phyloP scores from a whole-genome alignment of 2,888 invertebrate species.

The Pheosia tremula region DNA sequence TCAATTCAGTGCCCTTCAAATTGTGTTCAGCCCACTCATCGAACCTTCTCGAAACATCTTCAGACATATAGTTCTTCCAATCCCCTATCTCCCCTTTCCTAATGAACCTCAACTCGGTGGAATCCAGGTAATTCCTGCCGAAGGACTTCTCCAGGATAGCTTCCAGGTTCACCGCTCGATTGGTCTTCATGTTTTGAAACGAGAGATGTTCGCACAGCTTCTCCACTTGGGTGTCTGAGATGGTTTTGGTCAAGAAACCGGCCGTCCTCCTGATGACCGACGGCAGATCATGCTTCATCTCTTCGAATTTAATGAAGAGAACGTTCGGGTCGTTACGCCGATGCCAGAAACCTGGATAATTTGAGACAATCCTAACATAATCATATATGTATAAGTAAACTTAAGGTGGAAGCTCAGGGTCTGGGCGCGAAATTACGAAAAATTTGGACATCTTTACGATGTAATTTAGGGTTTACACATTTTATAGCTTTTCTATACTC shows the following conservation, averaged over 20 bases:
- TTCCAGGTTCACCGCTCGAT: slow-evolving; percentile 91
- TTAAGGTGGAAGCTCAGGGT: too few relatives aligned
- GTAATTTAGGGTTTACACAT: too few relatives aligned
- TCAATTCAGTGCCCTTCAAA: slow-evolving; percentile 85
- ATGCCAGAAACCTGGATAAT: slow-evolving; percentile 86
- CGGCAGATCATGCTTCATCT: slow-evolving; percentile 90
- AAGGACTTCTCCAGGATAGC: slow-evolving; percentile 84
- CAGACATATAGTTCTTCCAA: slow-evolving; percentile 91
- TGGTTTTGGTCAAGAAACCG: slow-evolving; percentile 87
- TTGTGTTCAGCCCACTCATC: slow-evolving; percentile 88
- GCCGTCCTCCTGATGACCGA: slow-evolving; percentile 88
- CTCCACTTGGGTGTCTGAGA: slow-evolving; percentile 87
- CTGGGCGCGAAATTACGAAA: too few relatives aligned
- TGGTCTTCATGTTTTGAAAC: slow-evolving; percentile 92
- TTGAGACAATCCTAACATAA: background rate
- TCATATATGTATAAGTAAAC: too few relatives aligned
- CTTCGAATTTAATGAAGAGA: slow-evolving; percentile 92
- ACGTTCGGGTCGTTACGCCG: slow-evolving; percentile 88
- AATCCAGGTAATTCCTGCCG: slow-evolving; percentile 72
- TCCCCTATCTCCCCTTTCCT: slow-evolving; percentile 92
- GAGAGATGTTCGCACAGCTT: slow-evolving; percentile 89
- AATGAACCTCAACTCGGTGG: slow-evolving; percentile 86
- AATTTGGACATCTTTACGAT: too few relatives aligned
- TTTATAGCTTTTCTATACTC: too few relatives aligned
- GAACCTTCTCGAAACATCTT: slow-evolving; percentile 88